These are phyloP conservation scores for Megaceryle torquata DNA, from an alignment of 2,113 vertebrate genomes.

Conservation along the genomic window DNA sequence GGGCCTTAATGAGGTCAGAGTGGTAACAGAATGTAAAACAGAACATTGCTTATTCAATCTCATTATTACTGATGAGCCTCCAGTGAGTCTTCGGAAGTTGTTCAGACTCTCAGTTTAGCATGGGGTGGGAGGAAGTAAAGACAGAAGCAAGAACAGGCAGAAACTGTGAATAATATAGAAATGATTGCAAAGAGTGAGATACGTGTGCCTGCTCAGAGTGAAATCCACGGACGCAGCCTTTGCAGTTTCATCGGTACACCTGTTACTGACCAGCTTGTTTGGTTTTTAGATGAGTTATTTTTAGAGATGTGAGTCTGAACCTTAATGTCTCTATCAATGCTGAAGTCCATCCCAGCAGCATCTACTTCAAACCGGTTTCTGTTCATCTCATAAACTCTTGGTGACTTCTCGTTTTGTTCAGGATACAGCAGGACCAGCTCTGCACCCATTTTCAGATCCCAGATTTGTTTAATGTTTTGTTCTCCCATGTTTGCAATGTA, in stretches of 20 bases:
- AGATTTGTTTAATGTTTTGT: background rate
- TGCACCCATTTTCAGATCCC: background rate
- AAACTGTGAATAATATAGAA: background rate
- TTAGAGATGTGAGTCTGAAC: background rate
- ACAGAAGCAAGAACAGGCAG: background rate
- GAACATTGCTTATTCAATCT: background rate
- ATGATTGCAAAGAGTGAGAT: background rate
- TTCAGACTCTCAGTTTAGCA: background rate
- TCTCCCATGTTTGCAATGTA: background rate
- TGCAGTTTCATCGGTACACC: background rate
- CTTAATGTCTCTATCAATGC: background rate
- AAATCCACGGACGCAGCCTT: background rate
- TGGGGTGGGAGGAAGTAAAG: background rate
- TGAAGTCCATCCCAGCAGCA: background rate
- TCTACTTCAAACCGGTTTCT: constrained; percentile 21
- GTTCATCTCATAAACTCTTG: background rate
- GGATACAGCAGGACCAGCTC: background rate
- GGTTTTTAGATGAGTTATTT: background rate
- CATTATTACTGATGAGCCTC: background rate
- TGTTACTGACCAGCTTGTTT: background rate
- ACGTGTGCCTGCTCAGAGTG: background rate
- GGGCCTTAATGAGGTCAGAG: constrained; percentile 37
- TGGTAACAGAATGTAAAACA: background rate
- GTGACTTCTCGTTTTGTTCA: background rate
- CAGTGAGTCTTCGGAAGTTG: background rate